Evolutionary conservation across 2,888 invertebrate genomes (phyloP).

Genomic region (Mechanitis mazaeus): DNA sequence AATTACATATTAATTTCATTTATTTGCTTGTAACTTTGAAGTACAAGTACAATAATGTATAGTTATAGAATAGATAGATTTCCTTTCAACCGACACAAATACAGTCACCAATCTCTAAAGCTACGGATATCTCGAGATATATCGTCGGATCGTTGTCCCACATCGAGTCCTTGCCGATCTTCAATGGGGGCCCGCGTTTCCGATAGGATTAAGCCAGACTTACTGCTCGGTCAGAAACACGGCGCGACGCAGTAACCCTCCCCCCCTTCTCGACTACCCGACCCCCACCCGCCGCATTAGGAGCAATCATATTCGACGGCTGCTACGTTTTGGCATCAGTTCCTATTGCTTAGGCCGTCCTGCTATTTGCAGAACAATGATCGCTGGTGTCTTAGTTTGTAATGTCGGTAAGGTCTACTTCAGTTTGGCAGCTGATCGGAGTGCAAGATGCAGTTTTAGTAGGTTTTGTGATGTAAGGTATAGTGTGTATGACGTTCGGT

Average conservation of each 20-base stretch:
- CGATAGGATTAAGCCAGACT: constrained; percentile 76
- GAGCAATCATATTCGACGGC: constrained; percentile 76
- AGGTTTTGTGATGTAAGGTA: constrained; percentile 28
- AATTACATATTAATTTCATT: background rate
- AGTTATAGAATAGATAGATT: background rate
- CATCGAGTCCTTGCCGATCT: constrained; percentile 59
- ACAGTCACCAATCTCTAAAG: constrained; percentile 12
- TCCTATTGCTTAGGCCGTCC: constrained; percentile 68
- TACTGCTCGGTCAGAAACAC: constrained; percentile 75
- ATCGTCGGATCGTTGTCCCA: constrained; percentile 45
- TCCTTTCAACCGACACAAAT: constrained; percentile 8
- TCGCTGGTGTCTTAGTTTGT: constrained; percentile 67
- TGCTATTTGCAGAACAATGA: constrained; percentile 71
- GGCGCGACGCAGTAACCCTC: constrained; percentile 55
- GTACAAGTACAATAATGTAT: background rate
- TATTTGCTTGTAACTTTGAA: background rate
- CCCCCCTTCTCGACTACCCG: constrained; percentile 36
- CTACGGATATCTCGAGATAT: constrained; percentile 48
- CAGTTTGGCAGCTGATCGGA: constrained; percentile 33
- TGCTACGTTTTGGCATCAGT: constrained; percentile 73
- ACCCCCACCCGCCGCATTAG: constrained; percentile 61
- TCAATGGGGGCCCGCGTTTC: constrained; percentile 73
- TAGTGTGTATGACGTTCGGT: constrained; percentile 28
- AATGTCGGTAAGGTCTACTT: constrained; percentile 45
- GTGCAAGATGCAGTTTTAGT: constrained; percentile 19